Conservation (phyloP, 2,113 vertebrate genomes). For the Perca flavescens region DNA sequence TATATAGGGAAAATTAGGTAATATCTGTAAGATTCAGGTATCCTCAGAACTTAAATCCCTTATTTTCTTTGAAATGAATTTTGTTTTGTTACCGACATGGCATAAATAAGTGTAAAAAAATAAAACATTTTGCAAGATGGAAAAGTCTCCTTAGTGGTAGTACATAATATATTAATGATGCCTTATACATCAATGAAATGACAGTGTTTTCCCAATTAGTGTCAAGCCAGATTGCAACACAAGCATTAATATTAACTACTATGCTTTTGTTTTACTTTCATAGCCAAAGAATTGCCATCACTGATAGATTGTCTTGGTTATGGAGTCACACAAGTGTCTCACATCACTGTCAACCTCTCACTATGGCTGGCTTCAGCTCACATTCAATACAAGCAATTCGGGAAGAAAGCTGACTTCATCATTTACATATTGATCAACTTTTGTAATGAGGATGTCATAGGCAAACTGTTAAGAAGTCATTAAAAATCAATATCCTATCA, state of each 20-base stretch:
- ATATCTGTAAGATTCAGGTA: neutral
- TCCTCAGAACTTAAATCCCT: neutral
- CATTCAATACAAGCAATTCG: constrained; percentile 31
- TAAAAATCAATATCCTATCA: constrained; percentile 76
- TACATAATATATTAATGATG: neutral
- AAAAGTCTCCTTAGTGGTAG: neutral
- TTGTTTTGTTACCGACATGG: too few relatives aligned
- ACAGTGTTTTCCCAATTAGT: constrained; percentile 1
- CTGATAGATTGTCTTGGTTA: constrained; percentile 35
- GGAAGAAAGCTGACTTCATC: constrained; percentile 65
- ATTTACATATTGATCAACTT: constrained; percentile 71
- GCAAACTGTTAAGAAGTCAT: constrained; percentile 71
- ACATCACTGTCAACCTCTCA: constrained; percentile 27
- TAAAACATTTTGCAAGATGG: too few relatives aligned
- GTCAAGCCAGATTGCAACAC: neutral
- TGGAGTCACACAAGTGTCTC: neutral
- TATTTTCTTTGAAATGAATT: neutral
- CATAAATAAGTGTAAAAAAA: too few relatives aligned
- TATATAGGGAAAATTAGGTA: neutral
- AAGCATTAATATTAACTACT: constrained; percentile 5
- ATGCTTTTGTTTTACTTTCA: constrained; percentile 12
- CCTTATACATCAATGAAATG: neutral
- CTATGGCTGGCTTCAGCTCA: constrained; percentile 9
- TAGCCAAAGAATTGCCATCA: neutral
- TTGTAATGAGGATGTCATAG: constrained; percentile 74